phyloP scores from a whole-genome alignment of 2,113 vertebrate species.

The Bubo scandiacus region DNA sequence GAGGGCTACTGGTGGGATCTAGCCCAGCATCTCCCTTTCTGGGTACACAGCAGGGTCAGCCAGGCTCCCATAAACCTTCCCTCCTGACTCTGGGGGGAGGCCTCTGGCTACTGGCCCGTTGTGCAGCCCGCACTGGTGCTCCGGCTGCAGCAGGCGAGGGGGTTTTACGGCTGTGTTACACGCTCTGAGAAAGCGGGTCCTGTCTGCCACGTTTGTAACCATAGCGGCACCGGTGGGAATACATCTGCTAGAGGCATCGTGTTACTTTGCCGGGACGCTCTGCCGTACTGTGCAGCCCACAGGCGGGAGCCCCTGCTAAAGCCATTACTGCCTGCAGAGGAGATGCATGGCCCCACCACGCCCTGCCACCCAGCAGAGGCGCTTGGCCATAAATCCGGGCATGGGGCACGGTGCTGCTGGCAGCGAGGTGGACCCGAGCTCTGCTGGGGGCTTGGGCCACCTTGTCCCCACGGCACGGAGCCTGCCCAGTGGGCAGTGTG shows the following conservation, averaged over 20 bases:
- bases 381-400: background rate
- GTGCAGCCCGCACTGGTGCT: fast-evolving
- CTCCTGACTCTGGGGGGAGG: background rate
- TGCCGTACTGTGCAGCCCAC: fast-evolving
- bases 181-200: background rate
- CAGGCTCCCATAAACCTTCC: background rate
- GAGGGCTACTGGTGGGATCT: background rate
- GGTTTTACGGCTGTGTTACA: background rate
- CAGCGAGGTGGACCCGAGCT: fast-evolving
- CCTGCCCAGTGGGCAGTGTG: fast-evolving
- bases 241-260: background rate
- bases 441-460: background rate
- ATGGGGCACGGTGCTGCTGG: background rate
- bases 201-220: background rate
- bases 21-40: background rate
- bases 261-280: background rate
- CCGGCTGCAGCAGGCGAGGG: background rate
- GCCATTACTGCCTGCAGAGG: background rate
- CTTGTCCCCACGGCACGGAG: background rate
- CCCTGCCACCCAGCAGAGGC: background rate
- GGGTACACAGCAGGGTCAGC: fast-evolving
- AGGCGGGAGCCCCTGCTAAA: background rate
- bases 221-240: background rate
- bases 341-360: fast-evolving
- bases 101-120: fast-evolving